Evolutionary conservation across 1,140 invertebrate species (phyloP).

Genomic region (Zeugodacus cucurbitae): DNA sequence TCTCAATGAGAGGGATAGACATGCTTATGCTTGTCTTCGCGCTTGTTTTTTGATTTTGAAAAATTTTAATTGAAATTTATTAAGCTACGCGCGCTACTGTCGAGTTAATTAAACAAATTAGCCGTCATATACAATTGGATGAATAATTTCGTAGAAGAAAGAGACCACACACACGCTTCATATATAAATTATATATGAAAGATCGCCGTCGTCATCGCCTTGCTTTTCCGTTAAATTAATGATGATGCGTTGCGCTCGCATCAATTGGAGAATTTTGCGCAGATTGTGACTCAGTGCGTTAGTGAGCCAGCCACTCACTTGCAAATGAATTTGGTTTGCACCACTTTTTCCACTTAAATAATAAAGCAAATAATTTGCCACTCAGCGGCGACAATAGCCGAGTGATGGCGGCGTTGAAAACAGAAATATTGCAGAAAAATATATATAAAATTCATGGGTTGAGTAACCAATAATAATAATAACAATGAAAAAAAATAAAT

Average conservation of each 20-base stretch:
- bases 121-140: neutral
- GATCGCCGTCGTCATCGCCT: neutral
- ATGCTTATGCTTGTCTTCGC: neutral
- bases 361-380: conserved; percentile 4
- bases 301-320: neutral
- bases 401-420: neutral
- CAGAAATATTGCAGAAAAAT: neutral
- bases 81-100: neutral
- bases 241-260: neutral
- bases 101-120: neutral
- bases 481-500: neutral
- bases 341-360: conserved; percentile 18
- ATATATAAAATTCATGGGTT: neutral
- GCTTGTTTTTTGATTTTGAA: neutral
- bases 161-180: neutral
- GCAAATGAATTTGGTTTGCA: conserved; percentile 15
- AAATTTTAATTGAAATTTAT: conserved; percentile 2
- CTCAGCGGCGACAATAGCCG: neutral
- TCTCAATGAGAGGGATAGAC: neutral
- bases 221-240: neutral
- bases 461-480: neutral
- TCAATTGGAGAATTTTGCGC: neutral
- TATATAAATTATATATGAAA: neutral
- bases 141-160: conserved; percentile 2
- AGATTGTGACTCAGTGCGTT: neutral